Base-by-base conservation (phyloP, 2,888 invertebrate species). In the Lycophotia porphyrea region DNA sequence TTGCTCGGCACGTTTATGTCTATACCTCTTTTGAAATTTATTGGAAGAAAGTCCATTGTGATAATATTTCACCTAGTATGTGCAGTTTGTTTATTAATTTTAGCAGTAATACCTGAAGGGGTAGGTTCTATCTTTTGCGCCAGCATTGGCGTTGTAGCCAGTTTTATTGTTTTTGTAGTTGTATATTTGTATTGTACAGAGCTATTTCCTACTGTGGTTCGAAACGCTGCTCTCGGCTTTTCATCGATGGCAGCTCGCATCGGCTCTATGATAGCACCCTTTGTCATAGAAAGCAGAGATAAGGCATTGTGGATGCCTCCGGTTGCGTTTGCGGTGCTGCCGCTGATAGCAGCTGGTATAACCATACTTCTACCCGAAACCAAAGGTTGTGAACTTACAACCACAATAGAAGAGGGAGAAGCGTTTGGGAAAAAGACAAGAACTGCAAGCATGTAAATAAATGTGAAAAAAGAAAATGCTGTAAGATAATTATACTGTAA, bases 101-200 rank as follows among this genome's bases (percentile, higher is more conserved):
- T 98, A 68, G 97, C 97, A 13, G 88, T 97, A 15, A 94, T 97
- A 66, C 95, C 96, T 0, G 91, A 91, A 79, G 94, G 96, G 13
- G 71, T 88, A 0, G 91, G 90, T 1, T 97, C 97, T 68, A 96
- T 98, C 1, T 91, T 97, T 27, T 96, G 98, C 65, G 98, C 98
- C 15, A 97, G 97, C 81, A 91, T 98, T 64, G 98, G 98, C 0
- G 98, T 98, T 77, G 98, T 98, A 70, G 97, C 98, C 42, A 97
- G 98, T 90, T 98, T 98, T 47, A 97, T 98, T n/a, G 97, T 98
- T 2, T 99, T 99, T 90, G 98, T 98, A 1, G 97, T 98, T 36
- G 98, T 98, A 21, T 99, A 99, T 93, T 97, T 99, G 60, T 99
- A 98, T 93, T 98, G 98, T 55, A 98, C 98, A 0, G 99, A 99